Conservation (phyloP, 2,797 vertebrate genomes). For the Tragopan temminckii region DNA sequence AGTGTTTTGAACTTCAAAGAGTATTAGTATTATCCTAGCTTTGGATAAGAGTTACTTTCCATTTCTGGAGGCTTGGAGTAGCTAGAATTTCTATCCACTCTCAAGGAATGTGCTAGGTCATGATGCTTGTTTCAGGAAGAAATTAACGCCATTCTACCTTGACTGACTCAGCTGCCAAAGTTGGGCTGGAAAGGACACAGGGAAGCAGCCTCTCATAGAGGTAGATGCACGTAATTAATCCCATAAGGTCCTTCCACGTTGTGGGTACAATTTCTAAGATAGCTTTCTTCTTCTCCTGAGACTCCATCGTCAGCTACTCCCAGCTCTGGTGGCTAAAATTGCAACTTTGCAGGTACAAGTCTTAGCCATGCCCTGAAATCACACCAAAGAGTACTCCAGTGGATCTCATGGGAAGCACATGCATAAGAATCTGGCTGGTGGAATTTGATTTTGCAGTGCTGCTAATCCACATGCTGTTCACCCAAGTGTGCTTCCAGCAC, state of each 20-base stretch:
- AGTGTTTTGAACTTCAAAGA: background rate
- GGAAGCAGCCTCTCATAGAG: background rate
- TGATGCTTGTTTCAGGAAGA: background rate
- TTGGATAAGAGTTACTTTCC: background rate
- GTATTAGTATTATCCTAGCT: background rate
- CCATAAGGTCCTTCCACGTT: too few species aligned
- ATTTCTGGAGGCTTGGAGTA: background rate
- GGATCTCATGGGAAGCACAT: background rate
- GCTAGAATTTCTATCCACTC: background rate
- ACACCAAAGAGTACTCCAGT: background rate
- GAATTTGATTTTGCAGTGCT: background rate
- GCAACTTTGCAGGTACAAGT: background rate
- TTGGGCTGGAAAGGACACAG: background rate
- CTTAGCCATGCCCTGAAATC: background rate
- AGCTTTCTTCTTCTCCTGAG: background rate
- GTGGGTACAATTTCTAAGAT: background rate
- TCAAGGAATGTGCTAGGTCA: background rate
- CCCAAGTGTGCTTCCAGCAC: background rate
- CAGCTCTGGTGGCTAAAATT: background rate
- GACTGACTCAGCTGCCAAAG: background rate
- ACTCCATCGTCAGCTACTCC: background rate
- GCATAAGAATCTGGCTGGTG: background rate
- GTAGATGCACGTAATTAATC: too few species aligned
- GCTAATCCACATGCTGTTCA: background rate
- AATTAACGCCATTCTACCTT: background rate